phyloP scores from a whole-genome alignment of 2,888 invertebrate genomes.

The Argyra leucocephala region DNA sequence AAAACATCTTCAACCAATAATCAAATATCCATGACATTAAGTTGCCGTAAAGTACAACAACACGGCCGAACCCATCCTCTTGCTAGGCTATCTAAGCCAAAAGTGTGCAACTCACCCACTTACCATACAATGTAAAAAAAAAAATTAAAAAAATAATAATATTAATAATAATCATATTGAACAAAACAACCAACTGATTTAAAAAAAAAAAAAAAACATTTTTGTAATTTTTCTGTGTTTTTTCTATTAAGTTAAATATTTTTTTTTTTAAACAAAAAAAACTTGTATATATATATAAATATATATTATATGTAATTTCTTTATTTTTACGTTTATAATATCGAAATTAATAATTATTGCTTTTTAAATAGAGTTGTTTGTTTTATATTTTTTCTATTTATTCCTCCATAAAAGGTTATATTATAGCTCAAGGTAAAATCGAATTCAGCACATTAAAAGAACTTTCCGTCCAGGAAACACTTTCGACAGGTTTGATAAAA shows the following conservation, averaged over 20 bases:
- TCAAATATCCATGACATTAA: conserved; percentile 27
- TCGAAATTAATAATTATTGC: conserved; percentile 6
- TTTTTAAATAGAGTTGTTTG: neutral
- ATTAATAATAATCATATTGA: conserved; percentile 7
- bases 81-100: conserved; percentile 67
- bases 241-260: conserved; percentile 8
- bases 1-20: conserved; percentile 22
- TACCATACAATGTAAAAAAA: conserved; percentile 76
- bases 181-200: neutral
- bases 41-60: conserved; percentile 68
- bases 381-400: too few species aligned
- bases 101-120: conserved; percentile 56
- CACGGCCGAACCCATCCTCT: conserved; percentile 89
- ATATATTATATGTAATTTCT: conserved; percentile 1
- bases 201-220: neutral
- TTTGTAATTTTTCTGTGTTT: conserved; percentile 1
- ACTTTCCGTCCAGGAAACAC: too few species aligned
- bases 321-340: conserved; percentile 6
- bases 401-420: too few species aligned
- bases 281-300: neutral
- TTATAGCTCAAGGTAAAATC: too few species aligned
- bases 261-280: neutral
- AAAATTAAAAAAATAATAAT: too few species aligned
- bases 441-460: too few species aligned
- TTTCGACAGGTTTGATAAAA: too few species aligned